Base-by-base conservation (phyloP, 2,888 invertebrate species). In the Macrophya alboannulata region DNA sequence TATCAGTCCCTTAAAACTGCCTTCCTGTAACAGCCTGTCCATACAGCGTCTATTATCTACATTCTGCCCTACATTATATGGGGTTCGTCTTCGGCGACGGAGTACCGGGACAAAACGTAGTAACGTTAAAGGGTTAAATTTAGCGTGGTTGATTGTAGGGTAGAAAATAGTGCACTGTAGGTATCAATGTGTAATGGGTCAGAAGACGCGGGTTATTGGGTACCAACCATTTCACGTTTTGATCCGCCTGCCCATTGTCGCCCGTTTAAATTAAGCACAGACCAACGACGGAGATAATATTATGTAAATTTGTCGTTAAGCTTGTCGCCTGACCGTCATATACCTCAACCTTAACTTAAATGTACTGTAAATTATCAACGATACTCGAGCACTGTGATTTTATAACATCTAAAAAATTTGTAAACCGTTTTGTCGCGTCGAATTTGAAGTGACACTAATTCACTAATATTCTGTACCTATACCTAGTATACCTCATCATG, bases 181-280 rank as follows among this genome's bases (percentile, higher is more conserved):
- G 85, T 81, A 82, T 85, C 85, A 76, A 86, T 85, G 86, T 72
- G 84, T 87, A 87, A 87, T 87, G 87, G 86, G 82, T 86, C 84
- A 82, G 84, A 87, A 87, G 74, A 86, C 83, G 71, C 55, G 84
- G 85, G 85, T 86, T 87, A 86, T 86, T 76, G 79, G 79, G 72
- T 82, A 85, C 72, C 79, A 17, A 82, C 71, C 85, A 55, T 82
- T 85, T 55, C 79, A 85, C 79, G 79, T 85, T 82, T 85, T 85
- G 68, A 81, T 81, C 81, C 43, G 55, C 59, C 79, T 51, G 71
- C 81, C 59, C 81, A 55, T 82, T 71, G 51, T 82, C 79, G 43
- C 59, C 37, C 51, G 85, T 83, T 83, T 83, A 68, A 83, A 83
- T 83, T 83, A 83, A 83, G 68, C 71, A 48, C 83, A 45, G 83